phyloP scores from a whole-genome alignment of 2,113 vertebrate species.

The Oriolus oriolus region DNA sequence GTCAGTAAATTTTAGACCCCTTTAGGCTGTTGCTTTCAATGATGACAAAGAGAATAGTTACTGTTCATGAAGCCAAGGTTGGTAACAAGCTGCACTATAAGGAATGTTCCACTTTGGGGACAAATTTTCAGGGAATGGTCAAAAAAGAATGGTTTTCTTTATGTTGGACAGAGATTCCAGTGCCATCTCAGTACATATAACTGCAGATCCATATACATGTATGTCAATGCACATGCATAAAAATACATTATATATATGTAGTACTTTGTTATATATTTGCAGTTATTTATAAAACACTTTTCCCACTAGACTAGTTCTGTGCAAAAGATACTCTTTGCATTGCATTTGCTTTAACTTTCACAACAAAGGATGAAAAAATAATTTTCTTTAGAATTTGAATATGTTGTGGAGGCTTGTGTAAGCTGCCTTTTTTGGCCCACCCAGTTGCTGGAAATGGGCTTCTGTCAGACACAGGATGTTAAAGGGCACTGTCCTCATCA shows the following conservation, averaged over 20 bases:
- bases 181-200: neutral
- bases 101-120: neutral
- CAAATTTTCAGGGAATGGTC: neutral
- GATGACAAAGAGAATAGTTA: neutral
- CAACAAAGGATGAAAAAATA: neutral
- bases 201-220: neutral
- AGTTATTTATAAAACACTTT: neutral
- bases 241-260: neutral
- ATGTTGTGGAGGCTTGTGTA: neutral
- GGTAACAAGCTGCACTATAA: neutral
- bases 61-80: neutral
- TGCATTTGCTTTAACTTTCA: neutral
- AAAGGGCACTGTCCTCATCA: neutral
- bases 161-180: neutral
- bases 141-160: neutral
- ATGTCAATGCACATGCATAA: neutral
- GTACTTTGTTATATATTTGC: neutral
- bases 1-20: neutral
- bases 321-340: neutral
- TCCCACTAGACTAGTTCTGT: neutral
- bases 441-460: neutral
- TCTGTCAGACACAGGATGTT: neutral
- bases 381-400: neutral
- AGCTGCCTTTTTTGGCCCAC: neutral
- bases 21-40: neutral